Evolutionary conservation across 1,140 invertebrate species (phyloP).

Genomic region (Apis cerana): DNA sequence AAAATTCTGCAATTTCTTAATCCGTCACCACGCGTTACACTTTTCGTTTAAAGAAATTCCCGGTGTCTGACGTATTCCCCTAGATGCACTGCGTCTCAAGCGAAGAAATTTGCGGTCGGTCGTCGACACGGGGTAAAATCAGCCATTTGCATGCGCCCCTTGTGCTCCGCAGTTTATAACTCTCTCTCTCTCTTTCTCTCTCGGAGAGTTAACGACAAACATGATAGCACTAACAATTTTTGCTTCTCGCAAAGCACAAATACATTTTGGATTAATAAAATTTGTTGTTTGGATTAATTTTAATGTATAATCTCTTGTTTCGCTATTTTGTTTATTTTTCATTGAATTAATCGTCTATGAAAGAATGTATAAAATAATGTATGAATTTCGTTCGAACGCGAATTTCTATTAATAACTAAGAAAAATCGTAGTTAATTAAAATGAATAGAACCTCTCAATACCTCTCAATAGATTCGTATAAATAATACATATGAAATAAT

Average conservation of each 20-base stretch:
- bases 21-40: background rate
- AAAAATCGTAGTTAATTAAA: too few relatives aligned
- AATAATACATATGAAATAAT: too few relatives aligned
- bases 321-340: too few relatives aligned
- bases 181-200: background rate
- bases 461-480: too few relatives aligned
- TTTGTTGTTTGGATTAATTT: too few relatives aligned
- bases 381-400: too few relatives aligned
- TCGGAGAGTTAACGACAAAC: conserved; percentile 12
- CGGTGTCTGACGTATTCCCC: background rate
- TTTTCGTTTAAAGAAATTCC: background rate
- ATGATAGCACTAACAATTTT: conserved; percentile 26
- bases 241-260: background rate
- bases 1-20: too few relatives aligned
- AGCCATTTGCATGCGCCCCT: conserved; percentile 55
- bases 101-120: conserved; percentile 24
- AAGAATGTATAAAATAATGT: too few relatives aligned
- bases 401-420: too few relatives aligned
- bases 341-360: too few relatives aligned
- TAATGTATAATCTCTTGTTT: too few relatives aligned
- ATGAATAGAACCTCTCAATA: too few relatives aligned
- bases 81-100: background rate
- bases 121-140: conserved; percentile 31
- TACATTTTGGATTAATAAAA: background rate
- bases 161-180: conserved; percentile 39